These are phyloP conservation scores for Heterodera schachtii DNA, from an alignment of 1,140 invertebrate genomes.

Conservation along the genomic window DNA sequence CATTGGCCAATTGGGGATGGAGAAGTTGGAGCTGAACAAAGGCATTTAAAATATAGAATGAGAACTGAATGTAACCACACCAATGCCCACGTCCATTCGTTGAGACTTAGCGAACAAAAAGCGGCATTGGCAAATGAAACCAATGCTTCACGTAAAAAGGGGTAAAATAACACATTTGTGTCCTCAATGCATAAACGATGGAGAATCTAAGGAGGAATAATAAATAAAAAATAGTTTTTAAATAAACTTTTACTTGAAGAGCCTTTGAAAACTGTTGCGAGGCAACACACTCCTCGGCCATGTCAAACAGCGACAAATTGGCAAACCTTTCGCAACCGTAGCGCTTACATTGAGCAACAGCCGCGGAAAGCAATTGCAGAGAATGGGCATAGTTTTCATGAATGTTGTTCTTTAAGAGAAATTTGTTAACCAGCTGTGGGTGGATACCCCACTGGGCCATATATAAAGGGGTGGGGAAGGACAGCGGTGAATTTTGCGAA, in stretches of 20 bases:
- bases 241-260: constrained; percentile 31
- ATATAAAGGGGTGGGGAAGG: no score
- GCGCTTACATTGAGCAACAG: constrained; percentile 31
- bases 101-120: constrained; percentile 19
- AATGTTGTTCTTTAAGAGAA: constrained; percentile 27
- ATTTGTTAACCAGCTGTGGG: neutral
- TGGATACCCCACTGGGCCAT: no score
- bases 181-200: constrained; percentile 2
- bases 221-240: constrained; percentile 2
- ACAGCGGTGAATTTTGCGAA: no score
- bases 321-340: constrained; percentile 34
- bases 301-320: constrained; percentile 19
- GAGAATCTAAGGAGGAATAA: constrained; percentile 4
- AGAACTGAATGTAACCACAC: neutral
- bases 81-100: constrained; percentile 22
- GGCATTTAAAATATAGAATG: neutral
- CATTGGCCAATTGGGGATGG: neutral
- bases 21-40: constrained; percentile 14
- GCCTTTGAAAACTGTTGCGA: constrained; percentile 30
- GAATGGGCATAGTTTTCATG: constrained; percentile 41
- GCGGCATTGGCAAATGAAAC: constrained; percentile 19
- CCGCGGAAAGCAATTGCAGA: constrained; percentile 38
- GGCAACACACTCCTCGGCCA: constrained; percentile 44
- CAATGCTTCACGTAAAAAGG: constrained; percentile 15
- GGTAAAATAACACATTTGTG: neutral